Percentiles rank a stretch among this genome's conserved stretches.
Conservation (phyloP, 1,140 invertebrate genomes). For the Mactra quadrangularis region DNA sequence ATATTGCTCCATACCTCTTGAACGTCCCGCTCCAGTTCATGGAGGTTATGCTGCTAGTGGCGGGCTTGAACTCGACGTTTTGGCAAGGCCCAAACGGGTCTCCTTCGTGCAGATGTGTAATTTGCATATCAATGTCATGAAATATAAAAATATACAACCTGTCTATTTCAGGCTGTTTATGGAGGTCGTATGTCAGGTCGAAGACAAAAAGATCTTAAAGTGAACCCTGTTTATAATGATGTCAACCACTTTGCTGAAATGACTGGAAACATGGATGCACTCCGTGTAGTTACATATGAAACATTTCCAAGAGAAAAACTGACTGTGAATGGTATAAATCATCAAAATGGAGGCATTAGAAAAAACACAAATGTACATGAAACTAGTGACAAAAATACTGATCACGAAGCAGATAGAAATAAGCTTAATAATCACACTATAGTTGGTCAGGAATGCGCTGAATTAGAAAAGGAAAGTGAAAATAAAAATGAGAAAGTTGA, state of each 20-base stretch:
- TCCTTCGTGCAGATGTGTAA: too few relatives aligned
- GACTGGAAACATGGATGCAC: constrained; percentile 15
- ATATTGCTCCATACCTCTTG: too few relatives aligned
- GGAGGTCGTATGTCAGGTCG: constrained; percentile 42
- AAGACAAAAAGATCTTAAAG: constrained; percentile 23
- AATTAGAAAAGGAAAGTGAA: too few relatives aligned
- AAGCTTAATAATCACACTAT: background rate
- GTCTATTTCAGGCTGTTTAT: constrained; percentile 53
- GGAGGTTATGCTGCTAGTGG: too few relatives aligned
- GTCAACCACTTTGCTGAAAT: background rate
- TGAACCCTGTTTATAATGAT: constrained; percentile 48
- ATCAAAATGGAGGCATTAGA: background rate
- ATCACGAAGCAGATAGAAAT: background rate
- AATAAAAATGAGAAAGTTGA: background rate
- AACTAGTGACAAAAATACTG: background rate
- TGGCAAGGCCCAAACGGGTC: too few relatives aligned
- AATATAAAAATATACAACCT: too few relatives aligned
- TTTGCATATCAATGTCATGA: too few relatives aligned
- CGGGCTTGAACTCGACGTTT: too few relatives aligned
- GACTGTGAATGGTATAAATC: constrained; percentile 9
- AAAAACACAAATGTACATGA: background rate
- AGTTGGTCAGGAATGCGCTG: background rate
- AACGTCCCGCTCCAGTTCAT: too few relatives aligned
- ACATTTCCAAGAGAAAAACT: constrained; percentile 32
- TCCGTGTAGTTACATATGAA: constrained; percentile 48